Percentiles rank a stretch among this genome's conserved stretches.
Evolutionary conservation across 2,113 vertebrate species (phyloP).

Genomic region (Coptodon rendalli): DNA sequence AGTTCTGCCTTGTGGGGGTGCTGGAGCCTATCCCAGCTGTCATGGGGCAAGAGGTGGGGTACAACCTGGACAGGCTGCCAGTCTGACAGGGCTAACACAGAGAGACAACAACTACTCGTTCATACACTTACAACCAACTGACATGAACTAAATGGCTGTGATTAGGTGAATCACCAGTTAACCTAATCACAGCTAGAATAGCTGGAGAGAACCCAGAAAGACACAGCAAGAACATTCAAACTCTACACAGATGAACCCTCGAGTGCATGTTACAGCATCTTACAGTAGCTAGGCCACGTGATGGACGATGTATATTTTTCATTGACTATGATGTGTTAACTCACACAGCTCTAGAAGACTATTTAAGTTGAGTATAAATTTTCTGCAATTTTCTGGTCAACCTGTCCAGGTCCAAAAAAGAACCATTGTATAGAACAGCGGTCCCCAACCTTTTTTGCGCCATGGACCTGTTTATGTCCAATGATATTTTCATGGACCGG

Average conservation of each 20-base stretch:
- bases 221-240: background rate
- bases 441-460: fast-evolving
- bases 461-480: fast-evolving
- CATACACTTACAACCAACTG: background rate
- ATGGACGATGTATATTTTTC: background rate
- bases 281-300: background rate
- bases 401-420: background rate
- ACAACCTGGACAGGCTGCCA: background rate
- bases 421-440: background rate
- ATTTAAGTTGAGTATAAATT: background rate
- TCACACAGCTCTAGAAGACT: background rate
- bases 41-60: background rate
- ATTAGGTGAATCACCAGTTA: background rate
- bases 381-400: background rate
- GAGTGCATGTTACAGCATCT: background rate
- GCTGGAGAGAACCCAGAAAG: background rate
- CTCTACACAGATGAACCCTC: background rate
- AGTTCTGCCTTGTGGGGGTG: background rate
- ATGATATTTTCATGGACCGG: background rate
- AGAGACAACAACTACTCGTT: background rate
- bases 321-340: background rate
- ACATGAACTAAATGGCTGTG: background rate
- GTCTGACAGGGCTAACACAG: background rate
- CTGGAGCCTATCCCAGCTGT: background rate
- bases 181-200: background rate